Base-by-base conservation (phyloP, 2,797 vertebrate species). In the Eulemur coronatus region DNA sequence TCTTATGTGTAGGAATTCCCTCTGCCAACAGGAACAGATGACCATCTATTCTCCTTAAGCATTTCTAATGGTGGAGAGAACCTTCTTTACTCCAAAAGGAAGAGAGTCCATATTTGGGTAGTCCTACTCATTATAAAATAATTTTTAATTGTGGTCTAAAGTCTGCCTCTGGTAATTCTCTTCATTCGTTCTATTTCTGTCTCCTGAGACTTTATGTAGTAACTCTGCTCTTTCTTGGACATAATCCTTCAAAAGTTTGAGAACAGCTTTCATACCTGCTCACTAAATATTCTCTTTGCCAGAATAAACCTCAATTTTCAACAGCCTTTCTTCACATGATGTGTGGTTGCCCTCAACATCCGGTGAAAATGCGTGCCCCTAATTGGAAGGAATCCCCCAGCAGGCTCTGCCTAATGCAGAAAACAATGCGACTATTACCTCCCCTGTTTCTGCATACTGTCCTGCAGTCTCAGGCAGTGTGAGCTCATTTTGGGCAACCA, bases 81-180 rank as follows among this genome's bases (percentile, higher is more conserved):
- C 30, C 7, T n/a, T 84, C 30, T 35, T 89, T 76, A 35, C 8
- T 24, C 7, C 22, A 0, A 33, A 28, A 75, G 41, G 20, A 86
- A 84, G 67, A 85, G 38, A 81, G 30, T 84, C 50, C 33, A 4
- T 61, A 59, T 76, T 89, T 93, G 63, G 82, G 26, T 33, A 86
- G 33, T 84, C 91, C 46, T 89, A 33, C 76, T 57, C 33, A 59
- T 70, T 94, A 85, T 15, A 91, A 67, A 24, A 59, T 75, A 57
- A 61, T 70, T 94, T 90, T 86, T n/a, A 85, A 18, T 30, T 84
- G 35, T 82, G 50, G 26, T 52, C 55, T 93, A 38, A 86, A 87
- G 69, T 82, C 55, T 48, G 1, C 50, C 18, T 28, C 28, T 4
- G 55, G 2, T 75, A 30, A 76, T 89, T 93, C 26, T 91, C 28